phyloP scores from a whole-genome alignment of 2,113 vertebrate genomes.

The Melanerpes formicivorus region DNA sequence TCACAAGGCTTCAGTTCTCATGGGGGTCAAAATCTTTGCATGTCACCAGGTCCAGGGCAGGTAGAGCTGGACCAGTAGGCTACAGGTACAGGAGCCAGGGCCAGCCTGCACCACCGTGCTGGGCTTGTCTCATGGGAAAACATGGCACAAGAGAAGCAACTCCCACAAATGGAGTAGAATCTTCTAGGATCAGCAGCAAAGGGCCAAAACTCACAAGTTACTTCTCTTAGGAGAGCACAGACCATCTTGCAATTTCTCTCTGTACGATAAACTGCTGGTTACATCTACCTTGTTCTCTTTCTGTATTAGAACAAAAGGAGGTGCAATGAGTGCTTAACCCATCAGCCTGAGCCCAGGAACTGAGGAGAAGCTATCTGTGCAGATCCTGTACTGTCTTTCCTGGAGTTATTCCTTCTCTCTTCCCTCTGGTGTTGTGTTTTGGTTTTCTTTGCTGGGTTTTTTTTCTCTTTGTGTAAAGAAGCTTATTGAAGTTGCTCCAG shows the following conservation, averaged over 20 bases:
- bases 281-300: neutral
- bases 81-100: neutral
- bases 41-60: neutral
- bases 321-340: neutral
- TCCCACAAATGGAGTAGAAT: no score
- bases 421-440: neutral
- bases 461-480: neutral
- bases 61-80: no score
- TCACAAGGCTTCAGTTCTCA: neutral
- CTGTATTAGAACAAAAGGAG: neutral
- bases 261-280: neutral
- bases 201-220: neutral
- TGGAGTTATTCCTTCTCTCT: neutral
- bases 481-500: neutral
- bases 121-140: neutral
- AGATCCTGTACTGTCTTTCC: neutral
- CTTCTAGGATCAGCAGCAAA: neutral
- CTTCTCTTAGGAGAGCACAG: neutral
- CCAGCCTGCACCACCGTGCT: neutral
- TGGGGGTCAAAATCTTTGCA: accelerated
- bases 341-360: neutral
- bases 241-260: neutral
- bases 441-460: neutral
- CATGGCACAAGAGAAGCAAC: neutral
- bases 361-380: neutral